Base-by-base conservation (phyloP, 2,888 invertebrate species). In the Agrochola litura region DNA sequence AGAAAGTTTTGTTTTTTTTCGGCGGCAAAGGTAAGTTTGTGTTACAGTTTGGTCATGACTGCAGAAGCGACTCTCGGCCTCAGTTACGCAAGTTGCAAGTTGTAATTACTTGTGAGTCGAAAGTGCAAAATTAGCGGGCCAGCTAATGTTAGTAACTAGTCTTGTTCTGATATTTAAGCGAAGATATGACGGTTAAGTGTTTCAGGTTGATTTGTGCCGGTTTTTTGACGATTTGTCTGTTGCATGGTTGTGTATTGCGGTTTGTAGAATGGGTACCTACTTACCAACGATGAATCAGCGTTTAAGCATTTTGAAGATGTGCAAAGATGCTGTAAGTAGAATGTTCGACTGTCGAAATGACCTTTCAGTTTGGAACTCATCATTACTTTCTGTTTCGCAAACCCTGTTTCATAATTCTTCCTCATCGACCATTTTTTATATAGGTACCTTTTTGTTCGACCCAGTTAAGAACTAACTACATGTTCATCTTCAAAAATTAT, bases 21-120 rank as follows among this genome's bases (percentile, higher is more conserved):
- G 70, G 77, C 75, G 72, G 87, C 86, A 91, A 90, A 80, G 60
- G 72, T 89, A 91, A 83, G 79, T 89, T 93, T 87, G 93, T 90
- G 81, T 76, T 89, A 87, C 89, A 89, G 88, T 92, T 92, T 92
- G 93, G 89, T 96, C 96, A 96, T 96, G 96, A 96, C 96, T 95
- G 93, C 93, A 95, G 95, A 95, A 94, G 95, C 93, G 93, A 92
- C 94, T 90, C 92, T 90, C 92, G 90, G 91, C 88, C 88, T 88
- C 87, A 85, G 90, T 96, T 96, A 93, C 94, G 96, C 95, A 96
- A 96, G 93, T 87, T 84, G 81, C 88, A 88, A 91, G 89, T 93
- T 94, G 93, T 96, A 96, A 96, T 96, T 96, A 95, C 93, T 93
- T 91, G 86, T 71, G 92, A 93, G 94, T 94, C 90, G 96, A 96